Base-by-base conservation (phyloP, 1,140 invertebrate species). In the Drosophila kikkawai region DNA sequence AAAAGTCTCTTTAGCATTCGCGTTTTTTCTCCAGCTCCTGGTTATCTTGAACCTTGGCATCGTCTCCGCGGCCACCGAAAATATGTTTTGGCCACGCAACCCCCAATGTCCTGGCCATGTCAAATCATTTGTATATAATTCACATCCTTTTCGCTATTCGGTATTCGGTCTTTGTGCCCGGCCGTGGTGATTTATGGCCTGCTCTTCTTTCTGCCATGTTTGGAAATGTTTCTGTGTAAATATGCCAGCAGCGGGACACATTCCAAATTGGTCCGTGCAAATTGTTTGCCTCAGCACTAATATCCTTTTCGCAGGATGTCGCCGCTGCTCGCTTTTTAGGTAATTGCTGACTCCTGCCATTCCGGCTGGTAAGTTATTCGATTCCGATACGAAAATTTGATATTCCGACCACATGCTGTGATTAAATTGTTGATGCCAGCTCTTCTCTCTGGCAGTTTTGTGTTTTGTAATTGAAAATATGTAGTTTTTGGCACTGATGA, bases 71-170 rank as follows among this genome's bases (percentile, higher is more conserved):
- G 55, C 65, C 32, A 44, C 9, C 22, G 45, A 55, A 76, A 74
- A 67, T 60, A 57, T 64, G 57, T 66, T 68, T 42, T 53, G 41
- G 41, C 39, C 39, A 34, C 26, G 44, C 42, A 47, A 65, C 44
- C 53, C 56, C 56, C 63, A 17, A 68, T 56, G 55, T 77, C 37
- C 70, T 59, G 51, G 60, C 79, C 86, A 91, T 82, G 86, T 90
- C 86, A 90, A 90, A 90, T 90, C 80, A 90, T 90, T 90, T 90
- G 86, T 90, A 75, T 91, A 90, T 90, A 90, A 90, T 90, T 90
- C 86, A 90, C 82, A 90, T 90, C 82, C 86, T 82, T 91, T 90
- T 79, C 7, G 76, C 48, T 7, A 55, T 61, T 57, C 42, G 69
- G 45, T 48, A 53, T 69, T 58, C 22, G 70, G 45, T 48, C 53